Evolutionary conservation across 2,113 vertebrate species (phyloP), one percentile per base, ranked within the genome.

Genomic region (Dipodomys ordii): DNA sequence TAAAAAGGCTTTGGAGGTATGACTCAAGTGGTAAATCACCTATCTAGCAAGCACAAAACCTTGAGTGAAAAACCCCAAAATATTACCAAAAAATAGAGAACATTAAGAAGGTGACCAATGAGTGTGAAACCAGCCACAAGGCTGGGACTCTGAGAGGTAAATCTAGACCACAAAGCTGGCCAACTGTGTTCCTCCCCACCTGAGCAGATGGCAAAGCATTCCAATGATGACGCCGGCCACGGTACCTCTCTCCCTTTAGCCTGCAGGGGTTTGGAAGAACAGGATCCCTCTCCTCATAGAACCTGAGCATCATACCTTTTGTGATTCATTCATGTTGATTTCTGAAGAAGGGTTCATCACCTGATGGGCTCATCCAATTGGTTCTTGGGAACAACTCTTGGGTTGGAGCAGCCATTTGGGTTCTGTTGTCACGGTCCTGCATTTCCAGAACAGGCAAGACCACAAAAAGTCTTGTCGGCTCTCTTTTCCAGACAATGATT

Each of bases 341-440:
- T 13, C 53, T 57, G 53, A 13, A 57, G 49, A 49, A 12, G 49
- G 49, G 49, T 12, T 49, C 49, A 49, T 49, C 49, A 12, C 49
- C 49, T 8, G 12, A 16, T 57, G 53, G 53, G 3, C 53, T 57
- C 53, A 18, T 57, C 53, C 53, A 57, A 16, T 57, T 57, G 53
- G 53, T 16, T 57, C 53, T 57, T 57, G 15, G 53, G 53, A 57
- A 57, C 53, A 57, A 57, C 2, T 57, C 15, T 13, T 32, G 9
- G 7, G 25, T 25, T 25, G 15, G 0, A 2, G 1, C 2, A 0
- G 6, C 15, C 39, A 20, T 7, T 49, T 4, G 44, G 10, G 7
- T 72, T 23, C 30, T 30, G 39, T 39, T 13, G 0, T 18, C 18
- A 12, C 32, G 39, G 23, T 0, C 2, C 4, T 84, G 46, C 25